Evolutionary conservation across 2,888 invertebrate species (phyloP).

Genomic region (Himalopsyche anomala): DNA sequence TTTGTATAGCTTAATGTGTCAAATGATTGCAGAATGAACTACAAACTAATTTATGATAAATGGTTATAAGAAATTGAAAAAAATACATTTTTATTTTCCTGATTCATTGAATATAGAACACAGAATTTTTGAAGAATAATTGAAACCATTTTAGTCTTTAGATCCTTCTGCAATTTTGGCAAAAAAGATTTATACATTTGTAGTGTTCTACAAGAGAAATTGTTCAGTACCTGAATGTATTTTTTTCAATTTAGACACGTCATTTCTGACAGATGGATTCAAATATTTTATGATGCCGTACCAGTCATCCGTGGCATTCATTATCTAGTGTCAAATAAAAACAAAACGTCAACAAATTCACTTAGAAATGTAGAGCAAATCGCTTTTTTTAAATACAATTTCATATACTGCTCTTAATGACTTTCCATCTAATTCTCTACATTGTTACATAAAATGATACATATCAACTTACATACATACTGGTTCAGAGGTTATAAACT

Average conservation of each 20-base stretch:
- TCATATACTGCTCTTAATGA: no score
- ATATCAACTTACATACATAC: no score
- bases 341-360: no score
- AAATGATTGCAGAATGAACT: slow-evolving; percentile 34
- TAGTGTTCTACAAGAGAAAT: background rate
- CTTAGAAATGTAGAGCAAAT: no score
- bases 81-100: background rate
- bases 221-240: slow-evolving; percentile 15
- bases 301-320: no score
- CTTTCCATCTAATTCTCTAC: no score
- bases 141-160: background rate
- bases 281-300: background rate
- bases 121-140: background rate
- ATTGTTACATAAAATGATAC: no score
- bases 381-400: no score
- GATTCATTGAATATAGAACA: background rate
- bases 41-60: slow-evolving; percentile 13
- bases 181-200: slow-evolving; percentile 3
- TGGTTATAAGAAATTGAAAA: slow-evolving; percentile 7
- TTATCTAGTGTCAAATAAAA: background rate
- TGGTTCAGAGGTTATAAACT: no score
- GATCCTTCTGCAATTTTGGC: slow-evolving; percentile 23
- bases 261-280: slow-evolving; percentile 5
- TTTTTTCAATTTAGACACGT: slow-evolving; percentile 25
- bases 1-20: background rate